Evolutionary conservation across 2,113 vertebrate genomes (phyloP).

Genomic region (Hippocampus mohnikei): DNA sequence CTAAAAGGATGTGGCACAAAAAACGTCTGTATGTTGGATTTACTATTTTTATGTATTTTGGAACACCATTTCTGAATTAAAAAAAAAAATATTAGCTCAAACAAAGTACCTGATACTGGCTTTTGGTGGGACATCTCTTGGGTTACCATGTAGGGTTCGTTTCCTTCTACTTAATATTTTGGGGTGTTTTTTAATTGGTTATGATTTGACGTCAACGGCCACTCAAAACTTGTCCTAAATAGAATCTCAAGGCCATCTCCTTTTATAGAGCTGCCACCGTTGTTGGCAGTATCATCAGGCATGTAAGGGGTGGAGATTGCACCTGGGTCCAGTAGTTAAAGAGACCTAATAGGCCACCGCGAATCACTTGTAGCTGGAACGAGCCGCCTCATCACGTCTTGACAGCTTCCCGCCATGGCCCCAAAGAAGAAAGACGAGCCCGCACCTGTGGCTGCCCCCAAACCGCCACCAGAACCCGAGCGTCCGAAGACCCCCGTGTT

Average conservation of each 20-base stretch:
- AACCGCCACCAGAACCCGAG: conserved; percentile 68
- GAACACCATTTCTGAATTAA: no score
- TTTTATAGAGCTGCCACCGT: conserved; percentile 83
- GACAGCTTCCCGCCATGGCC: conserved; percentile 69
- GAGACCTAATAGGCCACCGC: conserved; percentile 42
- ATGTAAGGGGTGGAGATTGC: conserved; percentile 53
- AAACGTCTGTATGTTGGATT: no score
- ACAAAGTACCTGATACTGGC: no score
- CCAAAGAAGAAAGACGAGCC: conserved; percentile 94
- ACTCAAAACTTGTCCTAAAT: conserved; percentile 79
- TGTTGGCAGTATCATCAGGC: conserved; percentile 63
- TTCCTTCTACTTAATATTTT: no score
- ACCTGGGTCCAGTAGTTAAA: conserved; percentile 77
- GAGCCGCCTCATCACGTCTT: conserved; percentile 20
- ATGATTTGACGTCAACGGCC: conserved; percentile 24
- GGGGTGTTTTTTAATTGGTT: no score
- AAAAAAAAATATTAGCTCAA: no score
- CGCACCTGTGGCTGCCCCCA: conserved; percentile 76
- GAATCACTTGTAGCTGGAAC: conserved; percentile 37
- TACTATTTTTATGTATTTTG: no score
- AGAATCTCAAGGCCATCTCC: conserved; percentile 77
- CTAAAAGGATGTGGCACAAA: no score
- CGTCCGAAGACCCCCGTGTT: conserved; percentile 72
- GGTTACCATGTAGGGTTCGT: no score
- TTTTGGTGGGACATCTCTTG: no score